phyloP scores from a whole-genome alignment of 2,888 invertebrate species.

The Podotricha telesiphe region DNA sequence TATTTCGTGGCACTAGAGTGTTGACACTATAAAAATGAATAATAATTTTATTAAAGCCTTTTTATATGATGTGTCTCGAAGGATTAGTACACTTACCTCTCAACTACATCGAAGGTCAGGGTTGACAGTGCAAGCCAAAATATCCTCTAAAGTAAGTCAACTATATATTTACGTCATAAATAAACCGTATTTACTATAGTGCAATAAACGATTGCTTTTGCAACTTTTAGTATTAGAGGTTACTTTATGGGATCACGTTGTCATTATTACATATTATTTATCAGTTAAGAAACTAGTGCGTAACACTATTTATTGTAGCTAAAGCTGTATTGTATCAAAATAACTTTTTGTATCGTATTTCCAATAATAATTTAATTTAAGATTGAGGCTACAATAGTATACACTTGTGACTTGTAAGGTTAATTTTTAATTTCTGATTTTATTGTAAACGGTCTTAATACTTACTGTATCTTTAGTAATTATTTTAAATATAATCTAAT shows the following conservation, averaged over 20 bases:
- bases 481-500: constrained; percentile 44
- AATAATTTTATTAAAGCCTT: constrained; percentile 56
- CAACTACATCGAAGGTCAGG: constrained; percentile 47
- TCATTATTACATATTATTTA: constrained; percentile 6
- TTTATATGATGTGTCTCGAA: constrained; percentile 55
- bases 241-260: constrained; percentile 29
- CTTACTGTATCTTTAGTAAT: constrained; percentile 52
- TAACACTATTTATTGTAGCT: constrained; percentile 6
- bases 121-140: constrained; percentile 57
- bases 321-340: constrained; percentile 17
- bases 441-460: constrained; percentile 49
- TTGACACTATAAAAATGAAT: constrained; percentile 58
- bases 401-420: constrained; percentile 53
- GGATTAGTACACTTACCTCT: constrained; percentile 50
- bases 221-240: constrained; percentile 23
- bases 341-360: constrained; percentile 4
- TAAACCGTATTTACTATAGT: neutral
- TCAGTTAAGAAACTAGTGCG: constrained; percentile 4
- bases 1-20: constrained; percentile 27
- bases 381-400: constrained; percentile 2
- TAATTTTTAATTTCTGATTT: constrained; percentile 54
- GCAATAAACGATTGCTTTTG: constrained; percentile 15
- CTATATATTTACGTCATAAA: neutral
- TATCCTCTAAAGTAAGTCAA: constrained; percentile 63
- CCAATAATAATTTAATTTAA: constrained; percentile 4